These are phyloP conservation scores for Dipodomys spectabilis DNA, from an alignment of 2,113 vertebrate species.

Conservation along the genomic window DNA sequence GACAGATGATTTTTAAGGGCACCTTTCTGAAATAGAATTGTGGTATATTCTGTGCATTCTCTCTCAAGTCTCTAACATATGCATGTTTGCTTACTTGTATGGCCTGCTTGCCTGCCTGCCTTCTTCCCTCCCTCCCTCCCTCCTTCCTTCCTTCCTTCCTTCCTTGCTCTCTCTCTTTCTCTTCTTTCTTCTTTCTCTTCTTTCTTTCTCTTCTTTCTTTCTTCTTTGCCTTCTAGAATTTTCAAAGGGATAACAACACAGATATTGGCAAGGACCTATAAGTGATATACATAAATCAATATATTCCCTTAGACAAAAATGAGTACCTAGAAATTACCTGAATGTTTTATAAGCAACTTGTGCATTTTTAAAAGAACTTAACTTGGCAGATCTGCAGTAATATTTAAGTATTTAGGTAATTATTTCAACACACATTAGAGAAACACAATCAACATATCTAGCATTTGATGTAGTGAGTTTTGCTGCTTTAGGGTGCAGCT, in stretches of 20 bases:
- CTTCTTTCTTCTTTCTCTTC: background rate
- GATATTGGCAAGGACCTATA: background rate
- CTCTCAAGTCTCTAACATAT: background rate
- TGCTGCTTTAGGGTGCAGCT: background rate
- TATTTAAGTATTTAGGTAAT: background rate
- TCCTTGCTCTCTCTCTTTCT: too few relatives aligned
- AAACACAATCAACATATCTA: background rate
- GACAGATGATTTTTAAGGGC: background rate
- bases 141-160: too few relatives aligned
- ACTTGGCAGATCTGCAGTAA: background rate
- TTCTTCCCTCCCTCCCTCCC: background rate
- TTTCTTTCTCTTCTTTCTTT: too few relatives aligned
- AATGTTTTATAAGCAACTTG: background rate
- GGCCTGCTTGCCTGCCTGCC: too few relatives aligned
- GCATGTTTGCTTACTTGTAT: too few relatives aligned
- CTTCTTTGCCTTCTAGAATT: background rate
- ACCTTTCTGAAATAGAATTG: background rate
- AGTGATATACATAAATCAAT: background rate
- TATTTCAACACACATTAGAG: background rate
- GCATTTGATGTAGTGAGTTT: background rate
- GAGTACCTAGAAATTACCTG: background rate
- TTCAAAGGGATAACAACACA: background rate
- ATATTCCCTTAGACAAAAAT: background rate
- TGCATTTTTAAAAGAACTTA: background rate
- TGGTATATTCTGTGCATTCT: background rate